phyloP scores from a whole-genome alignment of 2,797 vertebrate species.

The Sardinella longiceps region DNA sequence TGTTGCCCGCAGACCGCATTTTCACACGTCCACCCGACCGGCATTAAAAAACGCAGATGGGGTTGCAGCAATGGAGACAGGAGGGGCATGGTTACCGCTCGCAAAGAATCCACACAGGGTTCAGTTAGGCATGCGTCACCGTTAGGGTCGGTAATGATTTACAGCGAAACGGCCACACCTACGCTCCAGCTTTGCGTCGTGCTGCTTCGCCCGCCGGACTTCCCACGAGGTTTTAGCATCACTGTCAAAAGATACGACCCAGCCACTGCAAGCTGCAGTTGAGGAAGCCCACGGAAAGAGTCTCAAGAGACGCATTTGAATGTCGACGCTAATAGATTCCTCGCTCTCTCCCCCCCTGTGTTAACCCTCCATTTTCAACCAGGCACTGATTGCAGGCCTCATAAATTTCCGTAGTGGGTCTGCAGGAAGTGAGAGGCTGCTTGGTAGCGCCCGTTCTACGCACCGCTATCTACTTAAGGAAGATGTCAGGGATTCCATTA shows the following conservation, averaged over 20 bases:
- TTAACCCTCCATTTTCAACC: background rate
- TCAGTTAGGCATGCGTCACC: constrained; percentile 1
- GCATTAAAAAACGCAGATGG: background rate
- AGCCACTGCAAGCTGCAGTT: background rate
- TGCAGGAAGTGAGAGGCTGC: background rate
- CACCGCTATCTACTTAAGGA: background rate
- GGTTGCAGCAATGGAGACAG: background rate
- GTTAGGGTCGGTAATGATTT: background rate
- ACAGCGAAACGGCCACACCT: background rate
- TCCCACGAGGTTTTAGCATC: background rate
- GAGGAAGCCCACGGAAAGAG: background rate
- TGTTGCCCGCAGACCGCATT: background rate
- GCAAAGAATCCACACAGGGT: background rate
- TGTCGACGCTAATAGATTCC: constrained; percentile 13
- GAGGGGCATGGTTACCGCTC: background rate
- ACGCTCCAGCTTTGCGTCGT: background rate
- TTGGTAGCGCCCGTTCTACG: background rate
- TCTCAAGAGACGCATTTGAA: background rate
- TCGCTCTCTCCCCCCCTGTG: background rate
- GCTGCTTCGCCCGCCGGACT: background rate
- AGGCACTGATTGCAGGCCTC: background rate
- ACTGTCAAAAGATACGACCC: background rate
- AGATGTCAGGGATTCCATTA: constrained; percentile 14
- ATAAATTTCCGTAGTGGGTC: background rate
- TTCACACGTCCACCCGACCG: background rate